phyloP scores from a whole-genome alignment of 2,797 vertebrate genomes.

The Podarcis lilfordi region DNA sequence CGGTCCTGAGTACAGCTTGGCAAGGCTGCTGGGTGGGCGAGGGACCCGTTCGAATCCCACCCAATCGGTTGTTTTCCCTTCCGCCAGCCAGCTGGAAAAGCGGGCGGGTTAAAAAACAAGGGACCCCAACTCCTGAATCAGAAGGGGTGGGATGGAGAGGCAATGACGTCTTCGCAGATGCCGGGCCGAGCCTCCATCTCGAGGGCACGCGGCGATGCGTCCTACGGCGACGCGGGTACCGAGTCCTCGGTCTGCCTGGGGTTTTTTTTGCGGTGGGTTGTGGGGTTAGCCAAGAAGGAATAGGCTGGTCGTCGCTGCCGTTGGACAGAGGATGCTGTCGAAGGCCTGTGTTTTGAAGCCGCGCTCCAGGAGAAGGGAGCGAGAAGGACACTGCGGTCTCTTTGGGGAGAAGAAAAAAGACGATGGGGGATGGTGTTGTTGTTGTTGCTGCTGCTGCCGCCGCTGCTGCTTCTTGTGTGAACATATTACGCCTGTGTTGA shows the following conservation, averaged over 20 bases:
- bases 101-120: too few species aligned
- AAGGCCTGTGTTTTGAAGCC: background rate
- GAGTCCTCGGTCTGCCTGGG: too few species aligned
- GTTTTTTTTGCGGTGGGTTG: background rate
- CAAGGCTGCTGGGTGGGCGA: background rate
- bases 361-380: rapidly evolving
- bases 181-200: background rate
- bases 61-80: background rate
- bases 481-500: background rate
- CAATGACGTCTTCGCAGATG: background rate
- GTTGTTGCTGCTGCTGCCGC: too few species aligned
- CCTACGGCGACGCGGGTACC: too few species aligned
- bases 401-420: too few species aligned
- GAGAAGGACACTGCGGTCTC: background rate
- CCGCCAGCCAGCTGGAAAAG: background rate
- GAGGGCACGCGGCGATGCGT: too few species aligned
- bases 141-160: background rate
- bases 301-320: rapidly evolving
- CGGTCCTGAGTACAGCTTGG: too few species aligned
- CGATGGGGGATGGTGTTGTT: too few species aligned
- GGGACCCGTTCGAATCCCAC: too few species aligned
- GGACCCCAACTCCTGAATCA: background rate
- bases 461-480: too few species aligned
- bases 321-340: too few species aligned
- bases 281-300: background rate